phyloP scores from a whole-genome alignment of 2,797 vertebrate genomes.

The Ptychobarbus kaznakovi region DNA sequence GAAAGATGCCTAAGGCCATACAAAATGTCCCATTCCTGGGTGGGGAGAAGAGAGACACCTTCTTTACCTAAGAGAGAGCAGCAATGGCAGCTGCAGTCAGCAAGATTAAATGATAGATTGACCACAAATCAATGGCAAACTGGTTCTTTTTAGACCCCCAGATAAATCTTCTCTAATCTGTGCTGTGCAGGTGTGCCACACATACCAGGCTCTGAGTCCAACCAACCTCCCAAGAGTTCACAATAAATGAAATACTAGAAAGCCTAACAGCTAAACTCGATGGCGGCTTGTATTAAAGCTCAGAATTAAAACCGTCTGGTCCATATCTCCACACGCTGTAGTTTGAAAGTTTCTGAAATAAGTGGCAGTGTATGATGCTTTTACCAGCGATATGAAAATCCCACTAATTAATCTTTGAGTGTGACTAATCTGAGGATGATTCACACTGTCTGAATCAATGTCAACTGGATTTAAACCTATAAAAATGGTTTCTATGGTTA shows the following conservation, averaged over 20 bases:
- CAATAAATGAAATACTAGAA: constrained; percentile 49
- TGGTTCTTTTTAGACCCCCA: constrained; percentile 50
- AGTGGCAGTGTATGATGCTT: neutral
- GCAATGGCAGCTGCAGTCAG: constrained; percentile 53
- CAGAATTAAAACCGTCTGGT: constrained; percentile 9
- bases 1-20: constrained; percentile 19
- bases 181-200: constrained; percentile 52
- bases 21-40: constrained; percentile 19
- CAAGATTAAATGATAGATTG: constrained; percentile 62
- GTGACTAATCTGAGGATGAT: constrained; percentile 41
- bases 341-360: constrained; percentile 1
- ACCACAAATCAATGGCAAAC: constrained; percentile 63
- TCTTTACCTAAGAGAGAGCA: constrained; percentile 31
- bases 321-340: neutral
- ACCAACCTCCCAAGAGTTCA: constrained; percentile 44
- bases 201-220: constrained; percentile 42
- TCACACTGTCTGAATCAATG: constrained; percentile 29
- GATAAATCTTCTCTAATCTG: constrained; percentile 63
- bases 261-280: constrained; percentile 21
- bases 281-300: constrained; percentile 12
- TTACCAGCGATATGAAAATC: constrained; percentile 17
- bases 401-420: constrained; percentile 26
- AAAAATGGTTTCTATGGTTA: constrained; percentile 1
- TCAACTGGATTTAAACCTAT: constrained; percentile 14
- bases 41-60: constrained; percentile 37